phyloP scores from a whole-genome alignment of 2,113 vertebrate genomes.

The Oncorhynchus gorbuscha region DNA sequence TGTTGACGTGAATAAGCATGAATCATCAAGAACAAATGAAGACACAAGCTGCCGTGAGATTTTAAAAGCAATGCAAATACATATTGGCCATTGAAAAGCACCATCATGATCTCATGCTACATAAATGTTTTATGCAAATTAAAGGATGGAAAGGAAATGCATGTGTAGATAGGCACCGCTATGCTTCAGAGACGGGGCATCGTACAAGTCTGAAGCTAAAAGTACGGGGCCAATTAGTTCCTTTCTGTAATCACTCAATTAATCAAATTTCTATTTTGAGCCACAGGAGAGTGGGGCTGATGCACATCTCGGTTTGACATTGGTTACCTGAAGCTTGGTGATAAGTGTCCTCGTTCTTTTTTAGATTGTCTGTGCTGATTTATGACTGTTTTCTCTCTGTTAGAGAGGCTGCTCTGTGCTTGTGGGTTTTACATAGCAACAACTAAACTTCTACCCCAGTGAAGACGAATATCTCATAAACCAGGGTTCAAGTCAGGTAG shows the following conservation, averaged over 20 bases:
- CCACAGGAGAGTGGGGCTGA: not conserved
- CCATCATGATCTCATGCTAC: not conserved
- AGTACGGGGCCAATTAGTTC: conserved; percentile 10
- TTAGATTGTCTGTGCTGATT: not conserved
- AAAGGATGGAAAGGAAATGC: conserved; percentile 8
- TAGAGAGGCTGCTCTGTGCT: not conserved
- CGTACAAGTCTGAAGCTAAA: conserved; percentile 13
- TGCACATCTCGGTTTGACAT: conserved; percentile 1
- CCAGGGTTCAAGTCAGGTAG: not conserved
- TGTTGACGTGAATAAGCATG: not conserved
- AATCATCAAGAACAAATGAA: conserved; percentile 6
- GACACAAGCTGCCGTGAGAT: not conserved
- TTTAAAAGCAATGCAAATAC: not conserved
- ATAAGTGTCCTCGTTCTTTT: not conserved
- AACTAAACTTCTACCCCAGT: not conserved
- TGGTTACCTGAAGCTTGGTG: not conserved
- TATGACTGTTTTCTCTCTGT: not conserved
- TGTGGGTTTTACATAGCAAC: not conserved
- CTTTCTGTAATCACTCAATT: conserved; percentile 25
- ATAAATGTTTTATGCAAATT: not conserved
- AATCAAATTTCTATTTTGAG: conserved; percentile 17
- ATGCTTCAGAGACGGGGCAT: conserved; percentile 4
- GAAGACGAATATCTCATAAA: not conserved
- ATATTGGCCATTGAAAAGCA: not conserved
- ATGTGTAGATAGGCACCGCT: conserved; percentile 1